Evolutionary conservation across 92 coral and sea anemone species (phyloP).

Genomic region (Zoanthus solanderi): DNA sequence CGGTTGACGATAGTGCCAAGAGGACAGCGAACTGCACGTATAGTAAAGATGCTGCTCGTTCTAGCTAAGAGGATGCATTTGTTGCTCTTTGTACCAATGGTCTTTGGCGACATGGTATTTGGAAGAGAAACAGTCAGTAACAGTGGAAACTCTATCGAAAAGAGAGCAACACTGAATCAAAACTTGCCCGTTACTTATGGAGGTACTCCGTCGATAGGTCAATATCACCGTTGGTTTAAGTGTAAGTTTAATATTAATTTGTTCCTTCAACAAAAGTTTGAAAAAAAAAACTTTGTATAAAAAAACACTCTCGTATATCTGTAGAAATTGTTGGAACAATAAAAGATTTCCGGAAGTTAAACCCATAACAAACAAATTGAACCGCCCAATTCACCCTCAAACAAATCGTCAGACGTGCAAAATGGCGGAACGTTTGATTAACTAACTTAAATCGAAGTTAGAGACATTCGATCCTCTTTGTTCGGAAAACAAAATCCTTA

Average conservation of each 20-base stretch:
- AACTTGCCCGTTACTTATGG: not conserved
- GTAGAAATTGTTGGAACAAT: too few relatives aligned
- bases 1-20: not conserved
- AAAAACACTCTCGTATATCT: too few relatives aligned
- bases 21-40: not conserved
- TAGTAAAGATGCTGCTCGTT: not conserved
- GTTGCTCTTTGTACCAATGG: constrained; percentile 11
- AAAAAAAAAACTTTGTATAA: too few relatives aligned
- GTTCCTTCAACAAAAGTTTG: too few relatives aligned
- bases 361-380: too few relatives aligned
- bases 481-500: too few relatives aligned
- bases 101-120: not conserved
- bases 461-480: too few relatives aligned
- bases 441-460: too few relatives aligned
- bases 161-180: not conserved
- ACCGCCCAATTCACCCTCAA: too few relatives aligned
- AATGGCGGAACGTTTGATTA: too few relatives aligned
- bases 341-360: too few relatives aligned
- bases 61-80: not conserved
- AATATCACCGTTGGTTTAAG: not conserved
- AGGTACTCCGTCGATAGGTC: not conserved
- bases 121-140: not conserved
- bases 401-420: too few relatives aligned
- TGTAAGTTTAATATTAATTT: not conserved
- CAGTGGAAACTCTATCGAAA: not conserved